These are phyloP conservation scores for Drosophila sp. DNA, from an alignment of 1,140 invertebrate genomes.

Conservation along the genomic window DNA sequence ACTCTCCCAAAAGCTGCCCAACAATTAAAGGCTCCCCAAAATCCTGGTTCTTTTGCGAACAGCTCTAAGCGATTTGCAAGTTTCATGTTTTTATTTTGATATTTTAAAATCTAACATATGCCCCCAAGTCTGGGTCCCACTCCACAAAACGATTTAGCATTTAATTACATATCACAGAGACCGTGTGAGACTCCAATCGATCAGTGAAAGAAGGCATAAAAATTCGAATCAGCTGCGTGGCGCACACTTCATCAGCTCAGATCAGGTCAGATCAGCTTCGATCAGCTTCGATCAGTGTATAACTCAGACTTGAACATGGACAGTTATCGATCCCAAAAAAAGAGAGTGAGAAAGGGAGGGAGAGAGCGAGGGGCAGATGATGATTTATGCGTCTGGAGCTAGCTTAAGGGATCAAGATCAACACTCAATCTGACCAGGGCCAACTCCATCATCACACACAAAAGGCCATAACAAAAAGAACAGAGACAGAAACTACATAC, in stretches of 20 bases:
- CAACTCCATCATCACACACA: constrained; percentile 16
- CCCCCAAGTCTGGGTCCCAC: constrained; percentile 32
- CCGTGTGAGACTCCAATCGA: constrained; percentile 46
- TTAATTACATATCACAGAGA: constrained; percentile 50
- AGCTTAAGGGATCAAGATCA: constrained; percentile 70
- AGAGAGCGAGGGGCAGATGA: constrained; percentile 11
- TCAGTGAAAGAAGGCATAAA: constrained; percentile 39
- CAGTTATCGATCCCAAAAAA: constrained; percentile 67
- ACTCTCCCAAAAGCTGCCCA: too few species aligned
- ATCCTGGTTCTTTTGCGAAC: background rate
- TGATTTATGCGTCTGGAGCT: constrained; percentile 76
- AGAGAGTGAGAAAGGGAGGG: constrained; percentile 26
- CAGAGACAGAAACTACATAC: constrained; percentile 55
- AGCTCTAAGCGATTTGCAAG: background rate
- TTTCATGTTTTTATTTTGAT: constrained; percentile 13
- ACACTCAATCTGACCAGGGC: constrained; percentile 37
- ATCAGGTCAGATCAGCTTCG: constrained; percentile 29
- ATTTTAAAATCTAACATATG: constrained; percentile 43
- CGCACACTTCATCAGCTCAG: constrained; percentile 43
- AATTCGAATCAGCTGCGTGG: constrained; percentile 54
- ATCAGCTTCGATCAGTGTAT: constrained; percentile 27
- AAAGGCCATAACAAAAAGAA: constrained; percentile 20
- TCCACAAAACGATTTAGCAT: constrained; percentile 42
- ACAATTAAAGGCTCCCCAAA: background rate
- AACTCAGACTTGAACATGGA: constrained; percentile 37